Conservation (phyloP, 2,888 invertebrate genomes). For the Drosophila longiperda region DNA sequence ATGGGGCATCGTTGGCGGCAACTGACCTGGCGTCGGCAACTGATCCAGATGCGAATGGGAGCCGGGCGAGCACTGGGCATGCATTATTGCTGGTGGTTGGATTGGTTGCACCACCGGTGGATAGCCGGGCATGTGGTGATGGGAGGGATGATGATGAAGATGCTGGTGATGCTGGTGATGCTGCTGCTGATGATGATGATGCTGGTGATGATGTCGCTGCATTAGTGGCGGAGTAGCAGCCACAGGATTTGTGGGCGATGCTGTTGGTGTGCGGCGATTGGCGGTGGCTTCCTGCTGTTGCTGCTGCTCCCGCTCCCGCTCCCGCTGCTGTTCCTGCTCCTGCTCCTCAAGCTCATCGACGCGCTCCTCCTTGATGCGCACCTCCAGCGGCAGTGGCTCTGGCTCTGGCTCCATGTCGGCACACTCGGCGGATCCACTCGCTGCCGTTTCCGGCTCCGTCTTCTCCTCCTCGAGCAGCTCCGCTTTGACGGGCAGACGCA, state of each 20-base stretch:
- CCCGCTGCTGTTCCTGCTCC: constrained; percentile 22
- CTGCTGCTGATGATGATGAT: background rate
- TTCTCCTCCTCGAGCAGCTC: constrained; percentile 68
- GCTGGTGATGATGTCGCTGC: constrained; percentile 36
- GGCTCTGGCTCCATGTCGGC: constrained; percentile 42
- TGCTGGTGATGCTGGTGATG: constrained; percentile 26
- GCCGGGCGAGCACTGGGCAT: constrained; percentile 85
- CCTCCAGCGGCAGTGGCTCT: constrained; percentile 65
- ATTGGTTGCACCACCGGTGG: constrained; percentile 85
- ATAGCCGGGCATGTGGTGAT: constrained; percentile 62
- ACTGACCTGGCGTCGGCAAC: constrained; percentile 82
- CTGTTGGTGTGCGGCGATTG: constrained; percentile 10
- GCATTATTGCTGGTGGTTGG: constrained; percentile 80
- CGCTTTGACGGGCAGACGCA: constrained; percentile 59
- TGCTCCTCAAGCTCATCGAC: constrained; percentile 64
- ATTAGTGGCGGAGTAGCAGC: constrained; percentile 15
- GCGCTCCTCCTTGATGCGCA: constrained; percentile 83
- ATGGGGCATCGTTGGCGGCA: constrained; percentile 82
- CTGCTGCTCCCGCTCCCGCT: background rate
- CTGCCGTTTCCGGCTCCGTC: constrained; percentile 4
- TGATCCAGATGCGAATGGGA: constrained; percentile 83
- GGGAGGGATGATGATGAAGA: constrained; percentile 1
- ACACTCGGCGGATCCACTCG: background rate
- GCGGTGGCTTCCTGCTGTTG: constrained; percentile 6
- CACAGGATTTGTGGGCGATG: constrained; percentile 28